Percentiles rank a stretch among this genome's conserved stretches.
These are phyloP conservation scores for Zaprionus obscuricornis DNA, from an alignment of 2,888 invertebrate species.

Conservation along the genomic window DNA sequence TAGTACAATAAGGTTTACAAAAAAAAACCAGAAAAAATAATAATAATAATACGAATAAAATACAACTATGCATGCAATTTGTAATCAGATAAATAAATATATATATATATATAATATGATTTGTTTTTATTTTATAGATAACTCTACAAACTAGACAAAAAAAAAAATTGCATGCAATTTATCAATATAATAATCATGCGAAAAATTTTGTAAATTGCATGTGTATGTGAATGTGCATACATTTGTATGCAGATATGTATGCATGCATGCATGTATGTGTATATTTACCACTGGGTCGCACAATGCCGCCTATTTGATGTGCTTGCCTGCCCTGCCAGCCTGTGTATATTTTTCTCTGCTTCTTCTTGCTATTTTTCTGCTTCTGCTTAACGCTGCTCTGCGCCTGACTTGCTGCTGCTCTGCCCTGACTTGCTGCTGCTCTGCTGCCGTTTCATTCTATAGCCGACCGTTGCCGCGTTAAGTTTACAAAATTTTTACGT, in stretches of 20 bases:
- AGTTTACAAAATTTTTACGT: no score
- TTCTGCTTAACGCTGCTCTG: conserved; percentile 52
- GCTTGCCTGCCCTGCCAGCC: no score
- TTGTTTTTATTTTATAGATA: no score
- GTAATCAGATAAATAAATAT: no score
- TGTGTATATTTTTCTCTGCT: conserved; percentile 17
- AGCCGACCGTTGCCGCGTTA: conserved; percentile 65
- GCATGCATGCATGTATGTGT: no score
- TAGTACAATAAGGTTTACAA: no score
- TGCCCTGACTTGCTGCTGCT: conserved; percentile 37
- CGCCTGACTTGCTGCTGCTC: conserved; percentile 27
- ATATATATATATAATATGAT: no score
- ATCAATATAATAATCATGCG: no score
- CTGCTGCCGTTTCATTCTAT: conserved; percentile 63
- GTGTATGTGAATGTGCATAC: conserved; percentile 16
- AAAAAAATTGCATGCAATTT: no score
- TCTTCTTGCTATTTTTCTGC: conserved; percentile 41
- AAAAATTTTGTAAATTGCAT: background rate
- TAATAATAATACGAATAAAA: no score
- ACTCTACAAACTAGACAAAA: no score
- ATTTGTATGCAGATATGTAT: conserved; percentile 9
- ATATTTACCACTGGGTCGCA: conserved; percentile 46
- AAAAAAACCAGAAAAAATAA: conserved; percentile 4
- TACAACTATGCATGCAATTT: no score
- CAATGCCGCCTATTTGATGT: conserved; percentile 42